Conservation (phyloP, 2,888 invertebrate species). For the Ormyrus labotus region DNA sequence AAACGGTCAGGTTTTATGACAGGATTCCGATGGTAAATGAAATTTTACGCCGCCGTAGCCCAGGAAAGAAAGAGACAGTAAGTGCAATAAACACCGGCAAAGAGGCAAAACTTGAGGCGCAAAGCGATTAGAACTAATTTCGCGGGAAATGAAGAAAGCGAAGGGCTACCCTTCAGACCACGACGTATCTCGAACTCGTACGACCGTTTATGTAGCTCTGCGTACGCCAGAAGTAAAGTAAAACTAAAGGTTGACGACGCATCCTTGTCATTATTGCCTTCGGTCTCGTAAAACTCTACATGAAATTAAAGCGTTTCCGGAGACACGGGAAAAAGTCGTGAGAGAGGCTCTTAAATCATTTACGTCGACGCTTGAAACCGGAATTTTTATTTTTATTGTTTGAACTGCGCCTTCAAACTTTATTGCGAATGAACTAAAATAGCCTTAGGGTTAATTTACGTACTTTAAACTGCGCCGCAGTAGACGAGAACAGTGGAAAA, state of each 20-base stretch:
- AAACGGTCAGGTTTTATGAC: conserved; percentile 35
- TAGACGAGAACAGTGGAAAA: too few species aligned
- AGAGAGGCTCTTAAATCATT: not conserved
- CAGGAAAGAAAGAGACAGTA: conserved; percentile 14
- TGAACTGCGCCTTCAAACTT: not conserved
- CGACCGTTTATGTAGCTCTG: not conserved
- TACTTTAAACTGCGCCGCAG: too few species aligned
- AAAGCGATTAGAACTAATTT: conserved; percentile 48
- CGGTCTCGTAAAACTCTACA: not conserved
- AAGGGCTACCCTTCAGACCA: not conserved
- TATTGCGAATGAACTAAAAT: not conserved
- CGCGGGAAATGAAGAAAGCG: not conserved
- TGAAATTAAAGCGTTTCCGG: not conserved
- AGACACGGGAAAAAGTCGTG: not conserved
- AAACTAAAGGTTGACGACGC: conserved; percentile 4
- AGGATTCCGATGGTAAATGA: conserved; percentile 34
- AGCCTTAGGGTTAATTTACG: not conserved
- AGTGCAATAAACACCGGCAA: conserved; percentile 31
- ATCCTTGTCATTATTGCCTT: not conserved
- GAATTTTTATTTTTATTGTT: conserved; percentile 11
- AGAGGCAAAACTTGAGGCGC: conserved; percentile 22
- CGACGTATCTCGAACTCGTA: not conserved
- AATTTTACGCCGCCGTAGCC: conserved; percentile 26
- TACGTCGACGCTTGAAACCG: not conserved
- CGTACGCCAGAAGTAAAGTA: not conserved